Conservation (phyloP, 1,140 invertebrate genomes). For the Drosophila subobscura region DNA sequence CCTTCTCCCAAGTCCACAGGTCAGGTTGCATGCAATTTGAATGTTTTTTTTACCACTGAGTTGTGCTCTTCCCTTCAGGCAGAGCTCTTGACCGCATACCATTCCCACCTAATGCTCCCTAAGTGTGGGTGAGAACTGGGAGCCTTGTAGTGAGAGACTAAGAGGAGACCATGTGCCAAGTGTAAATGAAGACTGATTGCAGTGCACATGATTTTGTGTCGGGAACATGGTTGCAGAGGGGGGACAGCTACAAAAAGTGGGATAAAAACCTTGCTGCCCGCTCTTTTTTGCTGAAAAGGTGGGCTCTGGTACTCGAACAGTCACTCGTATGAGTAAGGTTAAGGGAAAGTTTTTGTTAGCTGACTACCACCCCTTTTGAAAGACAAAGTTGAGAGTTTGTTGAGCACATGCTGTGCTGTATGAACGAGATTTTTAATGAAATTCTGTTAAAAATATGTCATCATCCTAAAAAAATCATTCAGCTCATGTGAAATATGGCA, state of each 20-base stretch:
- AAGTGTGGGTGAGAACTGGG: slow-evolving; percentile 49
- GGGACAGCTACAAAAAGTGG: neutral
- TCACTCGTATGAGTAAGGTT: slow-evolving; percentile 46
- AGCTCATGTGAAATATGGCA: too few species aligned
- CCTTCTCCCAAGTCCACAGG: slow-evolving; percentile 8
- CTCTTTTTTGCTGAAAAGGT: slow-evolving; percentile 70
- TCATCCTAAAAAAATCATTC: too few species aligned
- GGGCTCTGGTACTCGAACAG: slow-evolving; percentile 25
- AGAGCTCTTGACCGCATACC: neutral
- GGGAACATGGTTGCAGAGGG: slow-evolving; percentile 37
- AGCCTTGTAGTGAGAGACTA: slow-evolving; percentile 34
- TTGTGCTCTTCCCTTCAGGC: slow-evolving; percentile 5
- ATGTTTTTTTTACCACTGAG: slow-evolving; percentile 2
- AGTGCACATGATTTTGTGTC: slow-evolving; percentile 51
- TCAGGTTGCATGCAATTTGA: slow-evolving; percentile 63
- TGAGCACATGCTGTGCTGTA: slow-evolving; percentile 10
- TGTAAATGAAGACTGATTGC: slow-evolving; percentile 82
- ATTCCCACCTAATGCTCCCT: slow-evolving; percentile 19
- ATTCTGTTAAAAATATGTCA: too few species aligned
- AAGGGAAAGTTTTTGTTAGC: slow-evolving; percentile 40
- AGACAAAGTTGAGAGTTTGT: neutral
- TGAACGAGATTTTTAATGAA: neutral
- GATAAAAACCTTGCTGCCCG: slow-evolving; percentile 59
- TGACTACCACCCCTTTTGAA: too few species aligned
- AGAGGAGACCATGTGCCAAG: slow-evolving; percentile 61